Evolutionary conservation across 2,888 invertebrate species (phyloP).

Genomic region (Neoaliturus tenellus): DNA sequence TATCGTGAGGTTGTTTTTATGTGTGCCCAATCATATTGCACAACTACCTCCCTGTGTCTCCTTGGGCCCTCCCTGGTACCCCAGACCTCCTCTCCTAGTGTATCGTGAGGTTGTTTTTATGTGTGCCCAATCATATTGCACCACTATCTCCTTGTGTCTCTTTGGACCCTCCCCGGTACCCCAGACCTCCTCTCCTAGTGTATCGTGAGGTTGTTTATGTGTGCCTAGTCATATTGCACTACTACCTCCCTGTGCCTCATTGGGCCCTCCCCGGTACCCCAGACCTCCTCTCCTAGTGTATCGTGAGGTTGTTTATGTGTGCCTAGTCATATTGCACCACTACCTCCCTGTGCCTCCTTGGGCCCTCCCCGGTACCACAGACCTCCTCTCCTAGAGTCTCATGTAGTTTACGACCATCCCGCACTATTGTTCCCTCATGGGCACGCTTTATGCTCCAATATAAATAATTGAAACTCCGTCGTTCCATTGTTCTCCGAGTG

Average conservation of each 20-base stretch:
- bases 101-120: too few relatives aligned
- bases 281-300: neutral
- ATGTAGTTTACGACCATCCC: neutral
- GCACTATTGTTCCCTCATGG: constrained; percentile 33
- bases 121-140: neutral
- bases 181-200: too few relatives aligned
- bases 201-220: too few relatives aligned
- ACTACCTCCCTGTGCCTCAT: neutral
- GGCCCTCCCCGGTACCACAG: neutral
- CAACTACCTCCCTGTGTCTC: too few relatives aligned
- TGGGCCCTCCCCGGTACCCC: neutral
- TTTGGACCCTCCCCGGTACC: too few relatives aligned
- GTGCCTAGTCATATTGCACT: neutral
- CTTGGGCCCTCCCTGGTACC: too few relatives aligned
- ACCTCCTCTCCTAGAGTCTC: neutral
- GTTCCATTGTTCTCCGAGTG: constrained; percentile 43
- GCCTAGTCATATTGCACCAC: neutral
- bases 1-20: too few relatives aligned
- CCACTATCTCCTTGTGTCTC: too few relatives aligned
- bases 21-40: too few relatives aligned
- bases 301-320: neutral
- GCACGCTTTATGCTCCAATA: constrained; percentile 49
- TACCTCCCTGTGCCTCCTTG: neutral
- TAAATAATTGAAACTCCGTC: constrained; percentile 49
- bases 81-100: too few relatives aligned